Evolutionary conservation across 2,888 invertebrate species (phyloP).

Genomic region (Nomada ferruginata): DNA sequence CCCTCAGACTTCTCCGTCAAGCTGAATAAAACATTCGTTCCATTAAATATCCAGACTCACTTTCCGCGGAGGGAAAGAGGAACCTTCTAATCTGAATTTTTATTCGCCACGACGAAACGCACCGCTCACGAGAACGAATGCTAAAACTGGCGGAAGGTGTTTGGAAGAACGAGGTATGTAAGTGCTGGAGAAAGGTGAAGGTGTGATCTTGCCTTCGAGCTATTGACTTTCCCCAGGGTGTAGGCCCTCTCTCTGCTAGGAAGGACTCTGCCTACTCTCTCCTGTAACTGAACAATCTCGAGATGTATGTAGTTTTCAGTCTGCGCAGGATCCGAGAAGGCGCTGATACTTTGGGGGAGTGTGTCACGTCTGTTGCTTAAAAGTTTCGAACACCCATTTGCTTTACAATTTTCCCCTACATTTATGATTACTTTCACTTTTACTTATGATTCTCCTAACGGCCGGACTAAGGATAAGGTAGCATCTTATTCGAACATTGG

Average conservation of each 20-base stretch:
- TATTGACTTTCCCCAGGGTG: conserved; percentile 75
- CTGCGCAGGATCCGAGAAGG: conserved; percentile 52
- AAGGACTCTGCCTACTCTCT: conserved; percentile 53
- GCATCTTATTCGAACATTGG: too few species aligned
- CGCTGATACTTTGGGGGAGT: conserved; percentile 41
- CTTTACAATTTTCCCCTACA: too few species aligned
- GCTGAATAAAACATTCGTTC: conserved; percentile 54
- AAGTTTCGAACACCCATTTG: too few species aligned
- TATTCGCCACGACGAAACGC: conserved; percentile 16
- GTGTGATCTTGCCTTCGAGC: conserved; percentile 71
- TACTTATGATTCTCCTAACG: too few species aligned
- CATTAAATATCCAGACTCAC: conserved; percentile 45
- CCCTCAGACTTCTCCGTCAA: not conserved
- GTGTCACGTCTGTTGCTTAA: conserved; percentile 17
- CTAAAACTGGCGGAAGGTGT: conserved; percentile 3
- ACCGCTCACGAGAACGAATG: not conserved
- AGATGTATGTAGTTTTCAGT: conserved; percentile 14
- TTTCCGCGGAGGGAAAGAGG: conserved; percentile 1
- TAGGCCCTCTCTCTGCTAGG: conserved; percentile 67
- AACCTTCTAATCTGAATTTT: conserved; percentile 55
- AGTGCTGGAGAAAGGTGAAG: conserved; percentile 54
- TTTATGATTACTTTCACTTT: too few species aligned
- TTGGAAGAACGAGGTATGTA: conserved; percentile 23
- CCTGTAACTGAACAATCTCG: conserved; percentile 35
- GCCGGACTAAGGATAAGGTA: too few species aligned